Evolutionary conservation across 2,797 vertebrate genomes (phyloP).

Genomic region (Triplophysa yarkandensis): DNA sequence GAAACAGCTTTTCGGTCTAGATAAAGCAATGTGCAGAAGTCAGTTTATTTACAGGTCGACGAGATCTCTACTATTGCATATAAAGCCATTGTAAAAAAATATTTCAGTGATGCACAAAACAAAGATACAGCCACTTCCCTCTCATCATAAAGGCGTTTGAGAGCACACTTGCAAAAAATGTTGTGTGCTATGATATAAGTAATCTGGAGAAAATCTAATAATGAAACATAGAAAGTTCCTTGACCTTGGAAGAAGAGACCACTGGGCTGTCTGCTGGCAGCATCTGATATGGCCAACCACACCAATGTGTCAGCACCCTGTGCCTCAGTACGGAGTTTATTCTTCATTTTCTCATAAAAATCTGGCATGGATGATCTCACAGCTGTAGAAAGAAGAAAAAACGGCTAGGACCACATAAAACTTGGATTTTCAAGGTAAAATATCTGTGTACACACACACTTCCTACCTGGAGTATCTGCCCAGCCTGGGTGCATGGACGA

Average conservation of each 20-base stretch:
- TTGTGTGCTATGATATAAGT: not conserved
- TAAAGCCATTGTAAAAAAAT: no score
- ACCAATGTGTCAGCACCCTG: constrained; percentile 82
- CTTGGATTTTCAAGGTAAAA: not conserved
- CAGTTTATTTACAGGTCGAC: constrained; percentile 2
- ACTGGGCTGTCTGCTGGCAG: constrained; percentile 68
- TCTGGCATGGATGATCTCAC: constrained; percentile 80
- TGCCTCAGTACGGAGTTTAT: constrained; percentile 73
- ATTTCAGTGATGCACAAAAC: not conserved
- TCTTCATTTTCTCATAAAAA: constrained; percentile 81
- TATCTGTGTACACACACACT: not conserved
- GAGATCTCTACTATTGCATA: not conserved
- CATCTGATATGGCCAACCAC: constrained; percentile 76
- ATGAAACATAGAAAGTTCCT: not conserved
- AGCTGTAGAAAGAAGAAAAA: constrained; percentile 61
- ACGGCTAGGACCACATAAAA: not conserved
- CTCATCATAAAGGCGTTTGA: no score
- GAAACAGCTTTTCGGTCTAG: constrained; percentile 78
- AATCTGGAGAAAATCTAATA: not conserved
- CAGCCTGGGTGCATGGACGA: constrained; percentile 84
- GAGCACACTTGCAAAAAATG: not conserved
- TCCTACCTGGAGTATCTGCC: constrained; percentile 82
- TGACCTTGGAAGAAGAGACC: constrained; percentile 84
- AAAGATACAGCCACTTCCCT: not conserved
- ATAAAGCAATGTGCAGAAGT: not conserved